Evolutionary conservation across 2,797 vertebrate genomes (phyloP).

Genomic region (Bradypodion ventrale): DNA sequence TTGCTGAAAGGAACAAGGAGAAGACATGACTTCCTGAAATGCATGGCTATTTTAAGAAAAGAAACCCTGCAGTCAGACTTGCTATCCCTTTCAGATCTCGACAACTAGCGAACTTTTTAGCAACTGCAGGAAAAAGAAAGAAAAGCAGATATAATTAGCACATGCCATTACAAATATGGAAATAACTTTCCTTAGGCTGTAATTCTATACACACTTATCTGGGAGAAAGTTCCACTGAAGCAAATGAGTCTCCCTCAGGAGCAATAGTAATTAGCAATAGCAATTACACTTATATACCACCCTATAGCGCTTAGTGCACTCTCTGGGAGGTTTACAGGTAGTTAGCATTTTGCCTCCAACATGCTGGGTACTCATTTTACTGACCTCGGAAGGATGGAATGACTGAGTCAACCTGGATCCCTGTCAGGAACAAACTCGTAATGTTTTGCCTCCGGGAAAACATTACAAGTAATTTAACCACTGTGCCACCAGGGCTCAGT

Average conservation of each 20-base stretch:
- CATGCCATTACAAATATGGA: slow-evolving; percentile 54
- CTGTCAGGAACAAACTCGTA: too few relatives aligned
- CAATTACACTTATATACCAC: too few relatives aligned
- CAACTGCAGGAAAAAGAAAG: slow-evolving; percentile 56
- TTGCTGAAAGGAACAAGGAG: slow-evolving; percentile 7
- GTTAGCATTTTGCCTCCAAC: too few relatives aligned
- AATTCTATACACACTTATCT: not conserved
- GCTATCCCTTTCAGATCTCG: not conserved
- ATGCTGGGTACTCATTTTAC: too few relatives aligned
- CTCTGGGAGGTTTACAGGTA: too few relatives aligned
- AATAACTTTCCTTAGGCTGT: slow-evolving; percentile 52
- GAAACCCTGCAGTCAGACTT: not conserved
- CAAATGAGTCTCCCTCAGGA: not conserved
- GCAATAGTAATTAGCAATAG: too few relatives aligned
- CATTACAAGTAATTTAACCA: too few relatives aligned
- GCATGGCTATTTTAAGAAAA: slow-evolving; percentile 2
- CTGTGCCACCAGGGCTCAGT: too few relatives aligned
- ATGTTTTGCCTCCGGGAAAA: too few relatives aligned
- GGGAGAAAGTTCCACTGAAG: not conserved
- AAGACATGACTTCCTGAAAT: slow-evolving; percentile 14
- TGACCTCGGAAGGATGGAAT: too few relatives aligned
- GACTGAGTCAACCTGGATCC: too few relatives aligned
- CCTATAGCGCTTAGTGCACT: too few relatives aligned
- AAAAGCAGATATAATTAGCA: slow-evolving; percentile 57
- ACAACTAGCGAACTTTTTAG: slow-evolving; percentile 24